Evolutionary conservation across 2,113 vertebrate genomes (phyloP), one percentile per base, ranked within the genome.

Genomic region (Sturnira hondurensis): DNA sequence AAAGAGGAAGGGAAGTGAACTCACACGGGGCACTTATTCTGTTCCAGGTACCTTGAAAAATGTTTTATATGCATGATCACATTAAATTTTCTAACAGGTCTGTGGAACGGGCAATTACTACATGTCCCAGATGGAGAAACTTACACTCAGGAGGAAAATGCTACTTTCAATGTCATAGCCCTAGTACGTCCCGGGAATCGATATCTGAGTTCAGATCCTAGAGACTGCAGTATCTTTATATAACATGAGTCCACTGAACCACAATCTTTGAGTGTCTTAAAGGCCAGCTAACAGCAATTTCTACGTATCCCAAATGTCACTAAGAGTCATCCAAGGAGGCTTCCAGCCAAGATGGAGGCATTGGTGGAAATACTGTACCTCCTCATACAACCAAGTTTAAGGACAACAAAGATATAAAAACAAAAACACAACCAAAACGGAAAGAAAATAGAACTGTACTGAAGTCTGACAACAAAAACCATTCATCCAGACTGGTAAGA

Each of bases 251-350:
- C 17, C 63, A 31, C 5, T 63, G 31, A 81, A 41, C 31, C 45
- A 77, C 77, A 83, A 71, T 13, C 17, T 52, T n/a, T 47, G 20
- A 93, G 43, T 36, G 71, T 68, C 24, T 56, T 50, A 94, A 84
- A 56, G 38, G 93, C 65, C 81, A 96, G 31, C 36, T 54, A 73
- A 56, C 65, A 50, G 17, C 3, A 63, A 63, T 58, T 81, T 92
- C 45, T 94, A 70, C 3, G 58, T 38, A 52, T 17, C 31, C 43
- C 54, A 80, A 85, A 70, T 45, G 28, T 70, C 81, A 68, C 9
- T 80, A 26, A 87, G 22, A 61, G 45, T 87, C 33, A 95, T 33
- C 74, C 16, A 20, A 22, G 24, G 13, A 1, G 17, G 47, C 78
- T 82, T 0, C 2, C 85, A 13, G 1, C 13, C n/a, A n/a, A n/a